Evolutionary conservation across 2,113 vertebrate genomes (phyloP).

Genomic region (Rhabdomys dilectus): DNA sequence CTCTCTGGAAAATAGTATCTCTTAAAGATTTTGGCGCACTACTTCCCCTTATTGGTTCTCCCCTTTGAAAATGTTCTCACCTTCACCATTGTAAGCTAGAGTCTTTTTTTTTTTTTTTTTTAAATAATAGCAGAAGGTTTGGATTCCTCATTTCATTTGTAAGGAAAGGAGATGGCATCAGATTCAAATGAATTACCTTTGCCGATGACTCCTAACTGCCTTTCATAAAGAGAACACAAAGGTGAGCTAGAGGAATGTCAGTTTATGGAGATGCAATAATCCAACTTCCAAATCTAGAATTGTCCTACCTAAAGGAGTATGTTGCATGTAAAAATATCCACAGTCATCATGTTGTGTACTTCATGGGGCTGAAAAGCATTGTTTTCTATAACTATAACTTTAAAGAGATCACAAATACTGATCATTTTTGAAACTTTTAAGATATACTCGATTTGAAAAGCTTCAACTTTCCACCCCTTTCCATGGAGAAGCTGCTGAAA

Average conservation of each 20-base stretch:
- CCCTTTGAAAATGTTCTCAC: not conserved
- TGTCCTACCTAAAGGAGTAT: not conserved
- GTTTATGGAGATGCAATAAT: not conserved
- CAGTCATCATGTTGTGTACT: not conserved
- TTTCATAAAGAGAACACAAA: not conserved
- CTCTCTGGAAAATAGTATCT: slow-evolving; percentile 19
- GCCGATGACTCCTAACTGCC: not conserved
- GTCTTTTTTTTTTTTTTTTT: not conserved
- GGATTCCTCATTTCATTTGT: slow-evolving; percentile 4
- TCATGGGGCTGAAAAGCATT: not conserved
- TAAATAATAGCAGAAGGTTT: not conserved
- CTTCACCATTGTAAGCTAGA: not conserved
- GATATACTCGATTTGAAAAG: not conserved
- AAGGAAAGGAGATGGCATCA: not conserved
- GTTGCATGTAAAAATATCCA: slow-evolving; percentile 19
- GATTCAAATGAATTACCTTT: slow-evolving; percentile 25
- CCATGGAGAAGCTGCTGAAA: not conserved
- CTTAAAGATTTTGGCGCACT: slow-evolving; percentile 9
- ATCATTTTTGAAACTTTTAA: not conserved
- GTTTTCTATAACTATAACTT: not conserved
- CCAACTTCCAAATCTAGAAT: not conserved
- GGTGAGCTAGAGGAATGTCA: not conserved
- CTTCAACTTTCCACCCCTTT: not conserved
- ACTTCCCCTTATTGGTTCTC: not conserved
- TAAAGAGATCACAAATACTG: slow-evolving; percentile 6